Evolutionary conservation across 2,113 vertebrate species (phyloP).

Genomic region (Ondatra zibethicus): DNA sequence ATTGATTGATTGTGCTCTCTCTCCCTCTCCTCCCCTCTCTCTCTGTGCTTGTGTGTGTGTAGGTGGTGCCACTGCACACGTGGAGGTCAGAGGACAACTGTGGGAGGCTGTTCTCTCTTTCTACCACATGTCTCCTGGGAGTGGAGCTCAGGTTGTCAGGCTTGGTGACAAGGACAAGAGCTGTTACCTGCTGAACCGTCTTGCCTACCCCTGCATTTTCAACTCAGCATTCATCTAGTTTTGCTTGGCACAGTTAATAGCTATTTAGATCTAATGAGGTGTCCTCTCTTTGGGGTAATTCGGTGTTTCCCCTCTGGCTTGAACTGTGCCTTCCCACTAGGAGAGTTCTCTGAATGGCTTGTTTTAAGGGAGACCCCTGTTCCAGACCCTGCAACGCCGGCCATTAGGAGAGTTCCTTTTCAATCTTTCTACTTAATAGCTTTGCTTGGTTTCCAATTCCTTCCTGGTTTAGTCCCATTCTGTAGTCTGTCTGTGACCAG

Average conservation of each 20-base stretch:
- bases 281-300: neutral
- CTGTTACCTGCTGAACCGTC: neutral
- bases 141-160: neutral
- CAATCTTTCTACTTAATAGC: neutral
- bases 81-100: no score
- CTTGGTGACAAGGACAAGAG: neutral
- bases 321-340: neutral
- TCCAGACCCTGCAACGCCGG: fast-evolving
- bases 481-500: neutral
- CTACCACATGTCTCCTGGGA: neutral
- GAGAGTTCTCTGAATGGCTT: neutral
- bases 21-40: neutral
- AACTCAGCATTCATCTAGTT: neutral
- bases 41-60: neutral
- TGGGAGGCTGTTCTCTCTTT: neutral
- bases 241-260: neutral
- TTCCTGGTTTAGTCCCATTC: neutral
- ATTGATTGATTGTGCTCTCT: neutral
- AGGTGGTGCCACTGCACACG: neutral
- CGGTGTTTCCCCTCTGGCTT: neutral
- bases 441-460: neutral
- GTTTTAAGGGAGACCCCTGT: no score
- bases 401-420: neutral
- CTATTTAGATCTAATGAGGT: neutral
- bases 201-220: neutral